Conservation (phyloP, 2,888 invertebrate genomes). For the Alloscopus bannaensis region DNA sequence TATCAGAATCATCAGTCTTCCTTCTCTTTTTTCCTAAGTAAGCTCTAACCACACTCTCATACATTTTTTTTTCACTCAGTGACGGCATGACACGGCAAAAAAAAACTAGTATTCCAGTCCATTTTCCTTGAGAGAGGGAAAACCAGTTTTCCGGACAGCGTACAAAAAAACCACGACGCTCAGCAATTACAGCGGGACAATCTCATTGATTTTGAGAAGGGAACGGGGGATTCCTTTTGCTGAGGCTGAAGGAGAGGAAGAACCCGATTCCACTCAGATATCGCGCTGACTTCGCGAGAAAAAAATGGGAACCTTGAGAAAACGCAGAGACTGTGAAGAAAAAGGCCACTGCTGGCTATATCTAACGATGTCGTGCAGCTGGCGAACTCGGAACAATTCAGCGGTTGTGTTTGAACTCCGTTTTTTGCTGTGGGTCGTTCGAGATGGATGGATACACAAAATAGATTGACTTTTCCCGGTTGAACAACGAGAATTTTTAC, state of each 20-base stretch:
- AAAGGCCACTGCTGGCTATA: slow-evolving; percentile 17
- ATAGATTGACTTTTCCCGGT: slow-evolving; percentile 48
- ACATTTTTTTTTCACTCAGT: slow-evolving; percentile 14
- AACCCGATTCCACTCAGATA: too few relatives aligned
- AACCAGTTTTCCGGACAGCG: background rate
- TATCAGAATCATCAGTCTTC: slow-evolving; percentile 72
- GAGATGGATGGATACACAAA: slow-evolving; percentile 57
- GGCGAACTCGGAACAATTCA: too few relatives aligned
- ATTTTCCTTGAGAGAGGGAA: background rate
- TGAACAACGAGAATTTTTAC: too few relatives aligned
- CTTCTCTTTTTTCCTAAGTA: slow-evolving; percentile 47
- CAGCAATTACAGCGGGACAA: slow-evolving; percentile 15
- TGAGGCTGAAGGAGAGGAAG: too few relatives aligned
- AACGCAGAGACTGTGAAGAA: slow-evolving; percentile 9
- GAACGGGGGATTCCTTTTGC: slow-evolving; percentile 8
- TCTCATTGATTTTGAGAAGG: slow-evolving; percentile 17
- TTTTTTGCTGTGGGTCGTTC: slow-evolving; percentile 44
- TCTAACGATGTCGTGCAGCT: too few relatives aligned
- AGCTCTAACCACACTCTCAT: slow-evolving; percentile 40
- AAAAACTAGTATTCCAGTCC: too few relatives aligned
- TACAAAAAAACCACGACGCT: too few relatives aligned
- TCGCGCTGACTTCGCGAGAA: slow-evolving; percentile 53
- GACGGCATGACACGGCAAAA: slow-evolving; percentile 23
- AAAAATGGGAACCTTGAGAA: slow-evolving; percentile 7
- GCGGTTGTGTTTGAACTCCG: too few relatives aligned